Conservation (phyloP, 2,113 vertebrate genomes). For the Panurus biarmicus region DNA sequence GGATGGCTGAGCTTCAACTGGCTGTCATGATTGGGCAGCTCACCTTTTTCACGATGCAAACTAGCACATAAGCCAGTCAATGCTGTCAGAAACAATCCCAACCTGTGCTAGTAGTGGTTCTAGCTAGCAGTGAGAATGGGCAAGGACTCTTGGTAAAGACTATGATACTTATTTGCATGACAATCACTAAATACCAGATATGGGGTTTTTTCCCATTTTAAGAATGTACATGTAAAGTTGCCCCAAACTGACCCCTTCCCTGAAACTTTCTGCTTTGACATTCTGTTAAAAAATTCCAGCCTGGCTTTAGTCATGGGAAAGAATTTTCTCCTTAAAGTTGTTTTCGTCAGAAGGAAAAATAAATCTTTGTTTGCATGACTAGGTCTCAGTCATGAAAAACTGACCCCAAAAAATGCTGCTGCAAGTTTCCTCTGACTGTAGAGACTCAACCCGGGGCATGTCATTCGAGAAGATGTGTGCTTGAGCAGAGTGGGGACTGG, state of each 20-base stretch:
- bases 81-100: background rate
- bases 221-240: background rate
- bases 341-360: slow-evolving; percentile 48
- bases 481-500: background rate
- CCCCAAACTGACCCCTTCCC: background rate
- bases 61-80: background rate
- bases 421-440: background rate
- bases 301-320: slow-evolving; percentile 34
- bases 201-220: background rate
- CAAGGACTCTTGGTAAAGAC: background rate
- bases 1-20: background rate
- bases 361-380: slow-evolving; percentile 57
- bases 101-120: background rate
- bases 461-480: background rate
- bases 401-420: slow-evolving; percentile 20
- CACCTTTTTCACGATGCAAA: background rate
- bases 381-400: slow-evolving; percentile 53
- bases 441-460: background rate
- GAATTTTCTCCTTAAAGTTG: slow-evolving; percentile 40
- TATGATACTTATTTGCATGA: background rate
- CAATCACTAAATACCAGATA: background rate
- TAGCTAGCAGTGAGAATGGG: background rate
- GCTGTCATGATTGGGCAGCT: background rate
- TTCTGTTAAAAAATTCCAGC: background rate
- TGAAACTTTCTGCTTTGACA: background rate